These are phyloP conservation scores for Typhlichthys subterraneus DNA, from an alignment of 2,797 vertebrate genomes.

Conservation along the genomic window DNA sequence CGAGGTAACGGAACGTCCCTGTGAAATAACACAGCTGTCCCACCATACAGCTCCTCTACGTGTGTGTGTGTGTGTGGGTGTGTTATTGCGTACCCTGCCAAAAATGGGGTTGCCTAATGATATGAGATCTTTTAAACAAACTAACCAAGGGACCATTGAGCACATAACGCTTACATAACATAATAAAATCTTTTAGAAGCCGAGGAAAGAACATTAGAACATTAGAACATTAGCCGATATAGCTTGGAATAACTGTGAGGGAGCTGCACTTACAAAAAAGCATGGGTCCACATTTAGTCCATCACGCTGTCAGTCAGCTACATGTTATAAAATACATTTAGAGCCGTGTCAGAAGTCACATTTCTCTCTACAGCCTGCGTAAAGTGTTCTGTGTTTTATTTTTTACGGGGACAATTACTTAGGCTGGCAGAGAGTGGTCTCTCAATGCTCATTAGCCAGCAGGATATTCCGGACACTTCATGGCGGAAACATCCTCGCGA, in stretches of 20 bases:
- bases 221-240: too few relatives aligned
- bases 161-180: neutral
- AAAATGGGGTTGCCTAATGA: too few relatives aligned
- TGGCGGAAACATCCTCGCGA: slow-evolving; percentile 1
- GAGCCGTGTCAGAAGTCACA: slow-evolving; percentile 1
- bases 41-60: neutral
- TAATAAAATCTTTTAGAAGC: neutral
- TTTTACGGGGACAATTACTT: slow-evolving; percentile 50
- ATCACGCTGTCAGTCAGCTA: neutral
- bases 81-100: too few relatives aligned
- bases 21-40: neutral
- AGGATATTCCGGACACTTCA: slow-evolving; percentile 1
- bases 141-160: too few relatives aligned
- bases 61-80: neutral
- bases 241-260: neutral
- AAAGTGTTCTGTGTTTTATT: slow-evolving; percentile 13
- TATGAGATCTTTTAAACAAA: too few relatives aligned
- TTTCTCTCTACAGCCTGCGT: slow-evolving; percentile 7
- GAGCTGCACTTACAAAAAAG: neutral
- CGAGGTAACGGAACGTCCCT: slow-evolving; percentile 78
- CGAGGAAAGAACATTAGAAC: neutral
- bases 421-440: slow-evolving; percentile 47
- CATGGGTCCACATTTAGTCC: neutral
- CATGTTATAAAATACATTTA: slow-evolving; percentile 5
- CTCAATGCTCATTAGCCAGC: slow-evolving; percentile 45